phyloP scores from a whole-genome alignment of 2,888 invertebrate genomes.

The Anodontia alba region DNA sequence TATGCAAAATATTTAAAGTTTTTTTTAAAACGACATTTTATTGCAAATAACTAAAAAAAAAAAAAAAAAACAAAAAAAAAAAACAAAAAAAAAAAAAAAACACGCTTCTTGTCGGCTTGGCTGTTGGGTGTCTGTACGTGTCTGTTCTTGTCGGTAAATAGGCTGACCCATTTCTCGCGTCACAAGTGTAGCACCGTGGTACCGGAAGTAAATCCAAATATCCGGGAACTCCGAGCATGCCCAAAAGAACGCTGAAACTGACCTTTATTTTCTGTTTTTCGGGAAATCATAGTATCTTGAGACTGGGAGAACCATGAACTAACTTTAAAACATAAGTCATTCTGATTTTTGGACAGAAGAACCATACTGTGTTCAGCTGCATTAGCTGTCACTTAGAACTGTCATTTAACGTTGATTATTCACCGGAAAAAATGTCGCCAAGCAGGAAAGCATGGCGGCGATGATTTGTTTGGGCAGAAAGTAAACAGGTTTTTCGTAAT shows the following conservation, averaged over 20 bases:
- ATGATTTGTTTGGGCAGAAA: not conserved
- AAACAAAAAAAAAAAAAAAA: no score
- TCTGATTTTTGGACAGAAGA: not conserved
- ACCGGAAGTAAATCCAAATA: slow-evolving; percentile 25
- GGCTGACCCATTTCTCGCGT: not conserved
- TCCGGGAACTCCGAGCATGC: slow-evolving; percentile 64
- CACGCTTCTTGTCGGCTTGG: no score
- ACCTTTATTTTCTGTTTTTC: slow-evolving; percentile 48
- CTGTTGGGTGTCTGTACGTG: no score
- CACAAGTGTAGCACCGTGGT: not conserved
- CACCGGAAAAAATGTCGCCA: not conserved
- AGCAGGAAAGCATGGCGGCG: slow-evolving; percentile 18
- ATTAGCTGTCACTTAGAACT: not conserved
- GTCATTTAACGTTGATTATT: not conserved
- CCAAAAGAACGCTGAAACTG: slow-evolving; percentile 64
- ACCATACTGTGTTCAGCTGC: not conserved
- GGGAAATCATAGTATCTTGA: not conserved
- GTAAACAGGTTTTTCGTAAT: slow-evolving; percentile 3
- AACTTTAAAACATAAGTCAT: not conserved
- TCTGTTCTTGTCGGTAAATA: no score
- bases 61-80: no score
- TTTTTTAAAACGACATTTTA: no score
- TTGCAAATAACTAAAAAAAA: no score
- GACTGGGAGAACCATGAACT: not conserved
- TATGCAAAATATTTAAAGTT: no score